Percentiles rank a stretch among this genome's conserved stretches.
phyloP scores from a whole-genome alignment of 2,797 vertebrate genomes.

The Sebastes kiyomatsui region DNA sequence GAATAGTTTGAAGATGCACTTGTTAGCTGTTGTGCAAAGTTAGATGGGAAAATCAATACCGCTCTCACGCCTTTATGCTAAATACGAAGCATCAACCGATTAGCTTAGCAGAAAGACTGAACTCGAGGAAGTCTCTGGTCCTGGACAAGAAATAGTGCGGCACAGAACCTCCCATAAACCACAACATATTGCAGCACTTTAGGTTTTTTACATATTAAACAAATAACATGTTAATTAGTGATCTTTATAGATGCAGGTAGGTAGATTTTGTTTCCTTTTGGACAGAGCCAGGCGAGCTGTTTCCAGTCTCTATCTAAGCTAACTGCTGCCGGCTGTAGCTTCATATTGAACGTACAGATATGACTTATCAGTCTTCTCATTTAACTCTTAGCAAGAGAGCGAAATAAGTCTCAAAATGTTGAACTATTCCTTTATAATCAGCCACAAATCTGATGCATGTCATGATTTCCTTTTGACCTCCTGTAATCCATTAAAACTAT shows the following conservation, averaged over 20 bases:
- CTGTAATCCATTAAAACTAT: too few species aligned
- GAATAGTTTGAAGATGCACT: neutral
- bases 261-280: neutral
- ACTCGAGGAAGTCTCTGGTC: neutral
- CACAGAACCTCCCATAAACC: neutral
- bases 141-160: neutral
- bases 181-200: neutral
- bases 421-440: neutral
- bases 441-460: neutral
- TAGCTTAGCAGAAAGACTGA: neutral
- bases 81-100: neutral
- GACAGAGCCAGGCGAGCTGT: too few species aligned
- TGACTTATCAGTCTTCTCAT: too few species aligned
- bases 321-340: neutral
- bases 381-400: too few species aligned
- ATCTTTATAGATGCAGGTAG: neutral
- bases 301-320: neutral
- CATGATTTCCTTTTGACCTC: fast-evolving
- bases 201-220: neutral
- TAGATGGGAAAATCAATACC: neutral
- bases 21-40: neutral
- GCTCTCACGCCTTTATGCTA: neutral
- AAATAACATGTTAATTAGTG: neutral
- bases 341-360: neutral
- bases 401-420: too few species aligned